Evolutionary conservation across 92 coral and sea anemone genomes (phyloP).

Genomic region (Palythoa heliodiscus): DNA sequence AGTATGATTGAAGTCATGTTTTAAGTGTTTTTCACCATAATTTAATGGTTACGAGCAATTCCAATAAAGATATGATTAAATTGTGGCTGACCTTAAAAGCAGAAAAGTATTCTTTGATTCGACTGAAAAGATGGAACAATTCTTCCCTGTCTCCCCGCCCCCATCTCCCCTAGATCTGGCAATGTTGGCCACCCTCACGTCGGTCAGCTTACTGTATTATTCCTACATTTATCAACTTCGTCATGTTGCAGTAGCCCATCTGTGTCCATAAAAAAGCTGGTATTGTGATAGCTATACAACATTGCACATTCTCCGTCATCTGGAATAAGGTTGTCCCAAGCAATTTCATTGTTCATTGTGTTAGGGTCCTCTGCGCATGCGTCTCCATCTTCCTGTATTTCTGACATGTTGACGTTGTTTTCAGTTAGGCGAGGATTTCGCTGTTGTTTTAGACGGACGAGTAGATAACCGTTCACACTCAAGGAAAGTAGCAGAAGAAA

Average conservation of each 20-base stretch:
- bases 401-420: slow-evolving; percentile 3
- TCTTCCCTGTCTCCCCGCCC: neutral
- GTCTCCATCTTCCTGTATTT: slow-evolving; percentile 21
- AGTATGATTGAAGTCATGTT: too few relatives aligned
- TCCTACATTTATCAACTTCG: neutral
- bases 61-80: too few relatives aligned
- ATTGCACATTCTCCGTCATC: neutral
- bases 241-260: slow-evolving; percentile 18
- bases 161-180: neutral
- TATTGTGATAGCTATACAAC: neutral
- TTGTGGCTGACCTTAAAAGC: too few relatives aligned
- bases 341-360: slow-evolving; percentile 32
- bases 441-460: neutral
- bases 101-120: too few relatives aligned
- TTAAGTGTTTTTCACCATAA: too few relatives aligned
- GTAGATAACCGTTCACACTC: slow-evolving; percentile 17
- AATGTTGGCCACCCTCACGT: too few relatives aligned
- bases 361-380: slow-evolving; percentile 34
- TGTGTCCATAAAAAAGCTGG: slow-evolving; percentile 18
- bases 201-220: neutral
- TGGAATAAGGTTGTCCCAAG: slow-evolving; percentile 32
- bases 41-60: too few relatives aligned
- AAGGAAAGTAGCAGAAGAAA: neutral
- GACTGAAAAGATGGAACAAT: too few relatives aligned
- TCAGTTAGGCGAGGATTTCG: neutral